Conservation (phyloP, 1,140 invertebrate species). For the Drosophila biarmipes region DNA sequence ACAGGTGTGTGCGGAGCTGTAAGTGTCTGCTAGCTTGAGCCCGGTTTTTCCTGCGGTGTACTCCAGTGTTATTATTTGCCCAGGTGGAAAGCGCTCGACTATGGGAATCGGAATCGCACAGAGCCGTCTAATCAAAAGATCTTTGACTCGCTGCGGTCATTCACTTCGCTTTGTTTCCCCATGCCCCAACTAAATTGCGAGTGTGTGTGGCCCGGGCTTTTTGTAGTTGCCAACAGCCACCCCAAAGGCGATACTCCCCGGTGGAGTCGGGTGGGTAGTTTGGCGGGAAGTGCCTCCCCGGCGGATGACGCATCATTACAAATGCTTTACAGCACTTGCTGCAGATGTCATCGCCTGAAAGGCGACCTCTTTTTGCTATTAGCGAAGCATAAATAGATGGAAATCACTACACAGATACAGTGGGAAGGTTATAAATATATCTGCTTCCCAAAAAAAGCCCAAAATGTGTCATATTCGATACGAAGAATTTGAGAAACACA, state of each 20-base stretch:
- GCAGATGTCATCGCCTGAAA: conserved; percentile 52
- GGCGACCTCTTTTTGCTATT: conserved; percentile 49
- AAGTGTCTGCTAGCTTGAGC: neutral
- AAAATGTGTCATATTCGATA: neutral
- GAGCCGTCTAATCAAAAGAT: conserved; percentile 45
- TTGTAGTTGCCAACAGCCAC: conserved; percentile 28
- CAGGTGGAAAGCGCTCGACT: conserved; percentile 23
- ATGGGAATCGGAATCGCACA: conserved; percentile 25
- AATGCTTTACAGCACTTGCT: conserved; percentile 49
- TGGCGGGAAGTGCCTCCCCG: conserved; percentile 30
- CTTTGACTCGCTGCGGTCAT: conserved; percentile 65
- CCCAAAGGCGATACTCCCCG: conserved; percentile 27
- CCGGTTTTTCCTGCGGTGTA: conserved; percentile 2
- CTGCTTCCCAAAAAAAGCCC: neutral
- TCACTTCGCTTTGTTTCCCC: conserved; percentile 66
- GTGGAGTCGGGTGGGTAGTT: conserved; percentile 11
- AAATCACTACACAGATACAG: conserved; percentile 1
- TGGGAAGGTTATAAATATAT: neutral
- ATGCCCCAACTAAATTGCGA: conserved; percentile 63
- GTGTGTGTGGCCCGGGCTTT: conserved; percentile 20
- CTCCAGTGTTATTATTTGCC: conserved; percentile 12
- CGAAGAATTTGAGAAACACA: neutral
- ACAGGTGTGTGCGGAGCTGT: too few species aligned
- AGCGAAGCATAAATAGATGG: conserved; percentile 2
- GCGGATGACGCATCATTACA: conserved; percentile 66